Evolutionary conservation across 2,797 vertebrate genomes (phyloP), one percentile per base, ranked within the genome.

Genomic region (Falco cherrug): DNA sequence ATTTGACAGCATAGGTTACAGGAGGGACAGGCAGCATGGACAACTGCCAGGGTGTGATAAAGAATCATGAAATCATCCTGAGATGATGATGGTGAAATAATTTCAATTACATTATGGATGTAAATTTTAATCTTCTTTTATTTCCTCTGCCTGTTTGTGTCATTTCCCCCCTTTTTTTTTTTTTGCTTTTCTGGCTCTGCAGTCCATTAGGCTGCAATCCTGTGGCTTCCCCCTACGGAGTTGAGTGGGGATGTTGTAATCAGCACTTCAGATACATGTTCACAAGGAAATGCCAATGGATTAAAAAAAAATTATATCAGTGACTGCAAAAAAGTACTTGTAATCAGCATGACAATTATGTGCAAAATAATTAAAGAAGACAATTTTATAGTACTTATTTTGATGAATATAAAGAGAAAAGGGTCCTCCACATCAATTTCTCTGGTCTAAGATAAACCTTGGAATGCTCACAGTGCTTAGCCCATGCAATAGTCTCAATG

Each of bases 251-350:
- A 93, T 64, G 74, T 67, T 91, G 48, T 74, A 96, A 96, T 94
- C 87, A 94, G 67, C 80, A 56, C n/a, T 95, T 95, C 56, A 95
- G 93, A 74, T 51, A 90, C 80, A 92, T 84, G 77, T 88, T 91
- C 77, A 70, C 13, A 50, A 74, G 71, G 51, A 92, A 93, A 84
- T 89, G 68, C 78, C 68, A 90, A 70, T 3, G 14, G 53, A 77
- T 93, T 92, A 0, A 39, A 93, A 93, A 93, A 93, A 88, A 90
- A 84, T 54, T 43, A 4, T 67, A 79, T 80, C 84, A 75, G 29
- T 68, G 50, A 71, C 84, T 77, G 37, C 37, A 77, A 82, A 91
- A 87, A 88, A 94, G 43, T 89, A 41, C 79, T 95, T 91, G 81
- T 29, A 92, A 96, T 94, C 95, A 97, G 53, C 13, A 20, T 54